A percentile compares a stretch with the other conserved stretches of the same genome.
Evolutionary conservation across 92 coral and sea anemone genomes (phyloP).

Genomic region (Heliopora coerulea): DNA sequence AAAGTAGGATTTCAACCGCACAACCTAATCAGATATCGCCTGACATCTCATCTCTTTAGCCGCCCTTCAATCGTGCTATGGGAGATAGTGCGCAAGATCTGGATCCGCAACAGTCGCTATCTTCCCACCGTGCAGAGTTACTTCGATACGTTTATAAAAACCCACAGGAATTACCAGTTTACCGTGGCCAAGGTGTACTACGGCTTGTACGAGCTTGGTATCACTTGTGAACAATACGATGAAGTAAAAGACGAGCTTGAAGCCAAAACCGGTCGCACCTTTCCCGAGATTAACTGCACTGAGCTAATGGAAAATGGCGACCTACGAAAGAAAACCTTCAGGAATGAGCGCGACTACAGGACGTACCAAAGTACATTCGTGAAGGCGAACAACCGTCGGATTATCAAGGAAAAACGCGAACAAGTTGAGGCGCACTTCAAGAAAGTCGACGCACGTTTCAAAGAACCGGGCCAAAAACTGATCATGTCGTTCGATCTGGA

Average conservation of each 20-base stretch:
- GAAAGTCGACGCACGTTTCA: constrained; percentile 21
- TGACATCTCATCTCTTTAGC: no score
- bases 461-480: neutral
- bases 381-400: constrained; percentile 24
- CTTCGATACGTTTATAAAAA: constrained; percentile 48
- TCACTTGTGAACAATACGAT: constrained; percentile 40
- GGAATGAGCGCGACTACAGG: constrained; percentile 30
- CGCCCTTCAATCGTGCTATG: neutral
- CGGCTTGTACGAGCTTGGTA: constrained; percentile 46
- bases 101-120: neutral
- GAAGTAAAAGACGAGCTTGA: constrained; percentile 54
- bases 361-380: constrained; percentile 11
- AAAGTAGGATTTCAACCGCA: no score
- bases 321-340: constrained; percentile 15
- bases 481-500: constrained; percentile 64
- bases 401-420: constrained; percentile 41
- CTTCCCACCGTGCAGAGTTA: constrained; percentile 24
- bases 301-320: constrained; percentile 7
- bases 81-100: neutral
- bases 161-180: constrained; percentile 43
- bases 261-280: constrained; percentile 11
- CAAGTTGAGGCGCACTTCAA: constrained; percentile 40
- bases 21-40: no score
- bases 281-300: constrained; percentile 44
- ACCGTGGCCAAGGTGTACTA: constrained; percentile 52